Base-by-base conservation (phyloP, 2,888 invertebrate species). In the Rhamnusium bicolor region DNA sequence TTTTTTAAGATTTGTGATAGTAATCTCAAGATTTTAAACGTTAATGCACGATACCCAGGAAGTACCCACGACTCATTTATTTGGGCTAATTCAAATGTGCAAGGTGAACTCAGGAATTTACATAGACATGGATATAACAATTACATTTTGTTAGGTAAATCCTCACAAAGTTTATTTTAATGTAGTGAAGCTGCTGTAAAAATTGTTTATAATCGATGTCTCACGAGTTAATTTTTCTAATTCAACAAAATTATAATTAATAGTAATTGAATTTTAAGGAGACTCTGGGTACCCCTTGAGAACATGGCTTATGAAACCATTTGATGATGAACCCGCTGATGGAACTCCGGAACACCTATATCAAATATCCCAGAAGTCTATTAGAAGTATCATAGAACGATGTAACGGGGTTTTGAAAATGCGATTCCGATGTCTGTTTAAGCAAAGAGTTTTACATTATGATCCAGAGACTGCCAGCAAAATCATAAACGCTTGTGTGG, bases 391-490 rank as follows among this genome's bases (percentile, higher is more conserved):
- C 6, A 58, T 58, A n/a, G 74, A 74, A 46, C 46, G 66, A 32
- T 72, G 75, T 40, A 63, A 63, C 56, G 74, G 74, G 0, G 51
- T 74, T 27, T 46, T 75, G 27, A 72, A 75, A 61, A 69, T 32
- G n/a, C 27, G 72, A 29, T 70, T 75, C 63, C 65, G 69, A 60
- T 73, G 65, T 40, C 40, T 73, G 16, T 19, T 69, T 27, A 73
- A 70, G 56, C 72, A 75, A 46, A 27, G 75, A 49, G 69, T 69
- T 8, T 61, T 72, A 32, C 72, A 74, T 58, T 72, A 74, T 62
- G 2, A 51, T 10, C 70, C 75, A 24, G 16, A 16, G 47, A 69
- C 27, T 12, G 69, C 65, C 16, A 14, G 56, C 12, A 61, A 66
- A 40, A 71, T 74, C 32, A 54, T 74, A 14, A 74, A 74, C 40